Conservation (phyloP, 1,140 invertebrate genomes). For the Latrodectus geometricus region DNA sequence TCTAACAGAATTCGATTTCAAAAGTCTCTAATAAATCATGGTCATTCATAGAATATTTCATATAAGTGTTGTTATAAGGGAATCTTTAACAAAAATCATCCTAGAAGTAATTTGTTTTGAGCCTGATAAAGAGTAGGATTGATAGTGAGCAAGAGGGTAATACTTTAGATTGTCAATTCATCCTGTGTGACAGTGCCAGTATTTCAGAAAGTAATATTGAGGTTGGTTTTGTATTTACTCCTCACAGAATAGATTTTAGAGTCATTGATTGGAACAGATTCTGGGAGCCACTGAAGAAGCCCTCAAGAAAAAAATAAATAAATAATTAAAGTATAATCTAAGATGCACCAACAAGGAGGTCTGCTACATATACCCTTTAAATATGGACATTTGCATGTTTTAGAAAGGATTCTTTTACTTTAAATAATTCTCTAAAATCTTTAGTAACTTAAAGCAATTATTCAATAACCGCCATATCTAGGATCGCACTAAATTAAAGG, state of each 20-base stretch:
- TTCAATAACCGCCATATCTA: too few species aligned
- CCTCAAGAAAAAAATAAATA: neutral
- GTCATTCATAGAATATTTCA: too few species aligned
- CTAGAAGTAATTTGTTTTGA: constrained; percentile 1
- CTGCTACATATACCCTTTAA: too few species aligned
- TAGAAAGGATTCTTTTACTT: too few species aligned
- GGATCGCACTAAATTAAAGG: too few species aligned
- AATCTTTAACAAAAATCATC: neutral
- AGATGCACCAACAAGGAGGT: neutral
- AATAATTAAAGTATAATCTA: neutral
- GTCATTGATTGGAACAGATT: neutral
- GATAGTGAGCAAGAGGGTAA: neutral
- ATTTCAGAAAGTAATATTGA: neutral
- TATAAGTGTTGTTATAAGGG: neutral
- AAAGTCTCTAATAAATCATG: neutral
- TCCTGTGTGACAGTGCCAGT: neutral
- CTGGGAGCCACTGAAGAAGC: neutral
- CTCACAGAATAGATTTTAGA: too few species aligned
- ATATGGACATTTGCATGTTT: too few species aligned
- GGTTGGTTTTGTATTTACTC: neutral
- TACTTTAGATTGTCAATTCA: neutral
- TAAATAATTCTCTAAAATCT: too few species aligned
- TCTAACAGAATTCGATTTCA: neutral
- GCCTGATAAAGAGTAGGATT: neutral
- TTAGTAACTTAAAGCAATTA: too few species aligned